Base-by-base conservation (phyloP, 1,140 invertebrate species). In the Homalodisca vitripennis region DNA sequence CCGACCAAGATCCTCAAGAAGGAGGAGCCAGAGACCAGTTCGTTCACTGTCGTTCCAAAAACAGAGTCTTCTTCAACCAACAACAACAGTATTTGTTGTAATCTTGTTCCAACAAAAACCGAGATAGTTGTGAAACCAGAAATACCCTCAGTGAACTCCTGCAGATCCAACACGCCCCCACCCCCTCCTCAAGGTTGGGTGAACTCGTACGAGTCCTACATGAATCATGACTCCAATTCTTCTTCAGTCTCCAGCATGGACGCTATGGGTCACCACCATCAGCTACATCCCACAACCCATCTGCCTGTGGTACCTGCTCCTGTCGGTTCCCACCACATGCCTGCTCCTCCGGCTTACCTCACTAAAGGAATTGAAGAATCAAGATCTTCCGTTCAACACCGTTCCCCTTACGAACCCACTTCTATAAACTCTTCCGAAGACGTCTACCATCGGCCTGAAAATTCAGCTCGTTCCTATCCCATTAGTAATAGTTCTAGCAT, bases 191-290 rank as follows among this genome's bases (percentile, higher is more conserved):
- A 82, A 3, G 80, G 80, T 79, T 81, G 0, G 80, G 80, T 17
- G 73, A 82, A 10, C 77, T 78, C 80, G 0, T 87, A 87, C 77
- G 86, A 88, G 71, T 81, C 85, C 0, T 88, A 88, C 72, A 76
- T 87, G 64, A 87, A 85, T 73, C 86, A 88, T 76, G 87, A 88
- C 73, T 88, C 87, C 0, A 90, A 91, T 78, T 91, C 89, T 10
- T 87, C 86, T 2, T 88, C 86, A 26, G 82, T 87, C 78, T 89
- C 89, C 20, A 88, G 85, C 73, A 88, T 90, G 86, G 89, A 91
- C 75, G 84, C 87, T 67, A 85, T 86, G 80, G 73, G 75, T 30
- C 73, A 80, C 74, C 74, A 82, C 55, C 77, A 79, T 27, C 78
- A 78, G 55, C 78, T 79, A 26, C 80, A 80, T 63, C 73, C 80